Percentiles rank a stretch among this genome's conserved stretches.
These are phyloP conservation scores for Melanostigma gelatinosum DNA, from an alignment of 2,113 vertebrate genomes.

Conservation along the genomic window DNA sequence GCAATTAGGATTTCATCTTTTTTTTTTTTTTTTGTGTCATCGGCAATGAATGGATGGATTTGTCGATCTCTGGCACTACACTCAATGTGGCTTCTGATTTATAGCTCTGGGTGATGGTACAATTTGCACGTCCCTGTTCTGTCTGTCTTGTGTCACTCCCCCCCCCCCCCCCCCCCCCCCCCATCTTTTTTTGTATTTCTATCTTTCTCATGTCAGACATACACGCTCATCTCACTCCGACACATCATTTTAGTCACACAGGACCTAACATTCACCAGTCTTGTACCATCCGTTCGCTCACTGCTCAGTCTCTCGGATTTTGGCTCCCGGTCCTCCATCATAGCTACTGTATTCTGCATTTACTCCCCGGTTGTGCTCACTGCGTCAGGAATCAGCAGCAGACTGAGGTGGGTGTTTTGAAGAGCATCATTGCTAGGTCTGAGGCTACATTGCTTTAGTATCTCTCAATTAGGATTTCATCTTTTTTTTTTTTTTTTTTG, in stretches of 20 bases:
- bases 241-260: slow-evolving; percentile 43
- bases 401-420: slow-evolving; percentile 81
- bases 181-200: slow-evolving; percentile 6
- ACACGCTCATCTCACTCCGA: slow-evolving; percentile 60
- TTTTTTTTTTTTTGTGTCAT: slow-evolving; percentile 25
- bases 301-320: slow-evolving; percentile 69
- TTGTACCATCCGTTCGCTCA: slow-evolving; percentile 47
- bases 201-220: slow-evolving; percentile 54
- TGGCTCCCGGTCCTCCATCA: slow-evolving; percentile 66
- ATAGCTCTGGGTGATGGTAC: not conserved
- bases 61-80: not conserved
- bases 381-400: slow-evolving; percentile 77
- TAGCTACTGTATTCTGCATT: slow-evolving; percentile 62
- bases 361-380: slow-evolving; percentile 63
- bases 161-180: too few species aligned
- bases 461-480: too few species aligned
- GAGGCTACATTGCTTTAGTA: slow-evolving; percentile 51
- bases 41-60: slow-evolving; percentile 13
- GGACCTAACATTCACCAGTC: slow-evolving; percentile 61
- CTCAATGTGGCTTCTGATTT: not conserved
- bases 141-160: slow-evolving; percentile 47
- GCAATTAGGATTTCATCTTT: slow-evolving; percentile 25
- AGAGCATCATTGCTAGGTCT: slow-evolving; percentile 63
- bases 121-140: slow-evolving; percentile 35
- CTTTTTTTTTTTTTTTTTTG: too few species aligned